These are phyloP conservation scores for Hippocampus kuda DNA, from an alignment of 2,797 vertebrate genomes.

Conservation along the genomic window DNA sequence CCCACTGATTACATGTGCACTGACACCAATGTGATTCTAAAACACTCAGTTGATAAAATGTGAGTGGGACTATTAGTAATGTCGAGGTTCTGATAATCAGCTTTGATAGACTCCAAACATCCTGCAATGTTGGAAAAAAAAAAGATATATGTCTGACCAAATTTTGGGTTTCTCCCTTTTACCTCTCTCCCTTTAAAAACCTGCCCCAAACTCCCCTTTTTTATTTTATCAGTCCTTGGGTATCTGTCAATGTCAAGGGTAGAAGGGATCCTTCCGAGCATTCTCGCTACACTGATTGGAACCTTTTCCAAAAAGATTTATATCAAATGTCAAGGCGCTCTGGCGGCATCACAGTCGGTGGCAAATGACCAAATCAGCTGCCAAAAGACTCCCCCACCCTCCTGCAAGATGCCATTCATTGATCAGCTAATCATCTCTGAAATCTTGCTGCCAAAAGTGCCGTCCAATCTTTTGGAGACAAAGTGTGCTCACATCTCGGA, in stretches of 20 bases:
- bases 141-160: background rate
- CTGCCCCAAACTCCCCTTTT: background rate
- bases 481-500: conserved; percentile 1
- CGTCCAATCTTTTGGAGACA: background rate
- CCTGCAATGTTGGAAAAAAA: background rate
- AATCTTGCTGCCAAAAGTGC: conserved; percentile 4
- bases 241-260: conserved; percentile 1
- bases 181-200: background rate
- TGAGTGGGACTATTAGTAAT: background rate
- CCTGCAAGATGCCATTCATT: conserved; percentile 6
- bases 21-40: background rate
- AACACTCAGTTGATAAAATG: background rate
- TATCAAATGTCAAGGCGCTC: conserved; percentile 5
- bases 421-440: conserved; percentile 5
- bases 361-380: conserved; percentile 2
- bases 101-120: background rate
- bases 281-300: conserved; percentile 1
- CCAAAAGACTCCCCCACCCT: background rate
- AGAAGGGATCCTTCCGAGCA: background rate
- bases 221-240: background rate
- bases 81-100: background rate
- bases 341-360: background rate
- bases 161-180: background rate
- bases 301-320: conserved; percentile 7
- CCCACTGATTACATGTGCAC: background rate